Evolutionary conservation across 2,113 vertebrate species (phyloP).

Genomic region (Aphyosemion australe): DNA sequence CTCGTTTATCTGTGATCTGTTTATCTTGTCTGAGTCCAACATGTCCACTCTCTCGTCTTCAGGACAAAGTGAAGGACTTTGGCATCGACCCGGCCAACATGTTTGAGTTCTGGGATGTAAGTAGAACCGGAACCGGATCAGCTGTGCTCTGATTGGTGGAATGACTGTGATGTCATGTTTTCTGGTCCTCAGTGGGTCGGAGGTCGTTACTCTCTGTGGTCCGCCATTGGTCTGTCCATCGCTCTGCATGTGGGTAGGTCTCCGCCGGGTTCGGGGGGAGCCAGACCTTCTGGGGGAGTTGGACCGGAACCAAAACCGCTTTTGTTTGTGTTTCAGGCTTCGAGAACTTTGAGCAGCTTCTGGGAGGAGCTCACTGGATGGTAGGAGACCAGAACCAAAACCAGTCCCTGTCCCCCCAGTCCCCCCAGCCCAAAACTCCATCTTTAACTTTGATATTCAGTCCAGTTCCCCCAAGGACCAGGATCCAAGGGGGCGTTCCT

Average conservation of each 20-base stretch:
- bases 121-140: slow-evolving; percentile 26
- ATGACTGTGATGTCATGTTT: slow-evolving; percentile 45
- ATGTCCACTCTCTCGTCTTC: slow-evolving; percentile 21
- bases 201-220: slow-evolving; percentile 97
- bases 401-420: too few relatives aligned
- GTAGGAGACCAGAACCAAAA: slow-evolving; percentile 72
- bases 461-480: too few relatives aligned
- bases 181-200: slow-evolving; percentile 90
- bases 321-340: slow-evolving; percentile 69
- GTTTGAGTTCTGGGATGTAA: slow-evolving; percentile 99
- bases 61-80: slow-evolving; percentile 96
- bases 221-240: slow-evolving; percentile 97
- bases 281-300: too few relatives aligned
- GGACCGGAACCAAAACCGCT: too few relatives aligned
- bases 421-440: too few relatives aligned
- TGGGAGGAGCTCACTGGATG: slow-evolving; percentile 97
- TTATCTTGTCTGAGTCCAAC: not conserved
- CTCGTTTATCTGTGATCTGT: too few relatives aligned
- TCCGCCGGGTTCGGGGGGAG: too few relatives aligned
- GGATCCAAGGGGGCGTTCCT: too few relatives aligned
- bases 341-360: slow-evolving; percentile 90
- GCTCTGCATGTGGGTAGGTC: slow-evolving; percentile 91
- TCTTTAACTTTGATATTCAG: too few relatives aligned
- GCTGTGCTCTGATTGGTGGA: slow-evolving; percentile 41
- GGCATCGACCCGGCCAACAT: slow-evolving; percentile 96